Evolutionary conservation across 2,113 vertebrate genomes (phyloP).

Genomic region (Lepus americanus): DNA sequence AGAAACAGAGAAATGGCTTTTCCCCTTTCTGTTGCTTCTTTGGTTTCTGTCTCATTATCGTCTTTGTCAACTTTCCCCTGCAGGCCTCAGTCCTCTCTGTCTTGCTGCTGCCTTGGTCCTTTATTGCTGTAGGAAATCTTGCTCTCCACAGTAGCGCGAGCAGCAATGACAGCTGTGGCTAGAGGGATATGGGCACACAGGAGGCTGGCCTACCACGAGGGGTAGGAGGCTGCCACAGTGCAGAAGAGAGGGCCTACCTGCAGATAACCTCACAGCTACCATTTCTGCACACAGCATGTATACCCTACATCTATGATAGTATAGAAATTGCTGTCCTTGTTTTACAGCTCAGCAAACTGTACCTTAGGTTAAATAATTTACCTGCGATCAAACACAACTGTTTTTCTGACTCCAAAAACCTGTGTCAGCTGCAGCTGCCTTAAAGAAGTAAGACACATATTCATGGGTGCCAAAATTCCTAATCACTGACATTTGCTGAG

Average conservation of each 20-base stretch:
- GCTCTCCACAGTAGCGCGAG: not conserved
- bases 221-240: not conserved
- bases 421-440: not conserved
- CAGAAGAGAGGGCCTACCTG: not conserved
- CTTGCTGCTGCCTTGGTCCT: constrained; percentile 11
- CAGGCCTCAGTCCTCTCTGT: not conserved
- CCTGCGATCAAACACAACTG: not conserved
- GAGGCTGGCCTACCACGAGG: not conserved
- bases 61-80: not conserved
- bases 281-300: not conserved
- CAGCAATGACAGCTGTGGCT: not conserved
- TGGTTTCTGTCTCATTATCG: not conserved
- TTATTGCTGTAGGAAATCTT: not conserved
- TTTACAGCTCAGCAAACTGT: not conserved
- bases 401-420: not conserved
- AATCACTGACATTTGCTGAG: constrained; percentile 15
- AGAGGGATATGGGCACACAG: not conserved
- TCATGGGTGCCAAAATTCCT: not conserved
- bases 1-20: constrained; percentile 34
- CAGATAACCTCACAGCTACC: not conserved
- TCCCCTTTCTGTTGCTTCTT: not conserved
- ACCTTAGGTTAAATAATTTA: constrained; percentile 8
- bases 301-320: not conserved
- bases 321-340: not conserved
- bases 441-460: not conserved